A percentile compares a stretch with the other conserved stretches of the same genome.
phyloP scores from a whole-genome alignment of 2,113 vertebrate genomes.

The Psammodynastes pulverulentus region DNA sequence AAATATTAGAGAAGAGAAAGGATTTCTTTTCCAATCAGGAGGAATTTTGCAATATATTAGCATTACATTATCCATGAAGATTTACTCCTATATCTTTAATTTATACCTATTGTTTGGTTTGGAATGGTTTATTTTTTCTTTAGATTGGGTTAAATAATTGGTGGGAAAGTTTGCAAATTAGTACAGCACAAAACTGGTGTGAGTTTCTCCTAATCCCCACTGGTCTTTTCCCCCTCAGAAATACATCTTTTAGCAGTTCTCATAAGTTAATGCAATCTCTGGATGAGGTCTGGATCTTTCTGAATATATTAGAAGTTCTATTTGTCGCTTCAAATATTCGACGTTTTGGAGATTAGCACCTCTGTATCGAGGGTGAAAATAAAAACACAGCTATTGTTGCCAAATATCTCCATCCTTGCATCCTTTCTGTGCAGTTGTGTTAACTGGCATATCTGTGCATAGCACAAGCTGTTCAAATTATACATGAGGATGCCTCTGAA shows the following conservation, averaged over 20 bases:
- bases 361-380: background rate
- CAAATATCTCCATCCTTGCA: background rate
- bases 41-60: background rate
- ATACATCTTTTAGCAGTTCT: background rate
- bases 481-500: conserved; percentile 21
- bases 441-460: conserved; percentile 49
- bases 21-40: background rate
- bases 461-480: conserved; percentile 45
- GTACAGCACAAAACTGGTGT: background rate
- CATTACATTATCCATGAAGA: background rate
- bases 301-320: background rate
- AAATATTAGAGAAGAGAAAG: conserved; percentile 39
- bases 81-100: background rate
- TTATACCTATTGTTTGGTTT: background rate
- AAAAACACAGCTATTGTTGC: conserved; percentile 19
- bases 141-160: background rate
- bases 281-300: background rate
- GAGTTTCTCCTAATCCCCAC: background rate
- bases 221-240: background rate
- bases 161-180: background rate
- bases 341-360: background rate
- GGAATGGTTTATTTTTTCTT: background rate
- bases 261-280: background rate
- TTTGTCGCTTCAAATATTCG: background rate
- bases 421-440: background rate